Evolutionary conservation across 2,797 vertebrate species (phyloP).

Genomic region (Anisognathus igniventris): DNA sequence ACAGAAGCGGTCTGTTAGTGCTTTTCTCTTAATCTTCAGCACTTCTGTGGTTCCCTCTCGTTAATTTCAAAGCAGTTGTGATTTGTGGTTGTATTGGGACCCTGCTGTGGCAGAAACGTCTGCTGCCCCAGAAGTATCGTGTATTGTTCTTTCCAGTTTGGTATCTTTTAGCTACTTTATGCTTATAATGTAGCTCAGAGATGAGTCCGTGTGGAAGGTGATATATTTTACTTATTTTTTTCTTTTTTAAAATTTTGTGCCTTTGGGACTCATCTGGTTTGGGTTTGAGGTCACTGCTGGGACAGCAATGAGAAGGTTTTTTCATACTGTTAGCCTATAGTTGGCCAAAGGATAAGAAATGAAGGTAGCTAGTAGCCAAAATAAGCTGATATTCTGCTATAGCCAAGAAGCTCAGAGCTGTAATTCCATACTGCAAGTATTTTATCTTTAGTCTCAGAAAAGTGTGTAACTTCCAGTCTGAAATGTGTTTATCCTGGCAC

Average conservation of each 20-base stretch:
- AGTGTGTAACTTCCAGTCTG: not conserved
- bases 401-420: not conserved
- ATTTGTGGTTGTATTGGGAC: not conserved
- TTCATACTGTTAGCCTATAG: not conserved
- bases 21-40: conserved; percentile 10
- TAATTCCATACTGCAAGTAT: not conserved
- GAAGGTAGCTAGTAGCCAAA: not conserved
- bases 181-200: not conserved
- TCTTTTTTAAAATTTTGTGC: not conserved
- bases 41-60: not conserved
- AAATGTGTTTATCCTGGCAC: not conserved
- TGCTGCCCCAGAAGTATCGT: not conserved
- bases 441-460: not conserved
- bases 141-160: not conserved
- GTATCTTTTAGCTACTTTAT: not conserved
- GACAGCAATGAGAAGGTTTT: not conserved
- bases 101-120: conserved; percentile 12
- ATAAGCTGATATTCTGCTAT: not conserved
- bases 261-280: not conserved
- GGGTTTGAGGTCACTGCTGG: conserved; percentile 35
- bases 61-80: not conserved
- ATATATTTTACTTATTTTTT: not conserved
- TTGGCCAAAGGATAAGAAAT: not conserved
- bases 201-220: not conserved
- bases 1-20: conserved; percentile 22